Evolutionary conservation across 1,140 invertebrate species (phyloP).

Genomic region (Drosophila paulistorum): DNA sequence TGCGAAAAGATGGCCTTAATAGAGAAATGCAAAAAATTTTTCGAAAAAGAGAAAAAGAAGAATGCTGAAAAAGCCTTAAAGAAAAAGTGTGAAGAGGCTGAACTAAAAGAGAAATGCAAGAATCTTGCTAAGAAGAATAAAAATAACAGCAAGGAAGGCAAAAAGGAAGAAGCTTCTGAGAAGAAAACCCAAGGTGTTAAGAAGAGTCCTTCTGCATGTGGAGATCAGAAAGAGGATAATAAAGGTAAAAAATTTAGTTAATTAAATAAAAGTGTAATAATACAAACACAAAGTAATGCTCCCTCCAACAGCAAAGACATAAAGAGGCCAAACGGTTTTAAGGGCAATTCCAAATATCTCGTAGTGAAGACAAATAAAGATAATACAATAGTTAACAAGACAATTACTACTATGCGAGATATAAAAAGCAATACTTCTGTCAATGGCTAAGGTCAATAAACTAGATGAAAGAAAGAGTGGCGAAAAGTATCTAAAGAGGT

Average conservation of each 20-base stretch:
- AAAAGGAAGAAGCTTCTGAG: neutral
- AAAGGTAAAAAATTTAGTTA: neutral
- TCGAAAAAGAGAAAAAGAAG: neutral
- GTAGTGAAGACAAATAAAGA: neutral
- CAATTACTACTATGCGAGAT: too few species aligned
- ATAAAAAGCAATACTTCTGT: too few species aligned
- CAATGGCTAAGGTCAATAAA: too few species aligned
- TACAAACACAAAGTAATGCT: neutral
- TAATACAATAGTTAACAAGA: neutral
- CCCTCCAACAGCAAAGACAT: neutral
- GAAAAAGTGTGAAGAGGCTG: neutral
- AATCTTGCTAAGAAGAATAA: constrained; percentile 6
- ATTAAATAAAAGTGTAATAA: neutral
- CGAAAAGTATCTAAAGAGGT: neutral
- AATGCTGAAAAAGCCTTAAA: neutral
- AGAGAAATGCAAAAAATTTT: neutral
- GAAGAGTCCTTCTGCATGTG: neutral
- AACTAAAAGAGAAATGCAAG: constrained; percentile 1
- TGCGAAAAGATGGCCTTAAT: neutral
- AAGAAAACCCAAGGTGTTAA: neutral
- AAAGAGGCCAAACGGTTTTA: too few species aligned
- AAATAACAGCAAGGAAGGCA: neutral
- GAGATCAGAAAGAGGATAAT: neutral
- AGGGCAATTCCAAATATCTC: neutral
- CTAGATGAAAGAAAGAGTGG: neutral